Conservation (phyloP, 2,113 vertebrate genomes). For the Sitta europaea region DNA sequence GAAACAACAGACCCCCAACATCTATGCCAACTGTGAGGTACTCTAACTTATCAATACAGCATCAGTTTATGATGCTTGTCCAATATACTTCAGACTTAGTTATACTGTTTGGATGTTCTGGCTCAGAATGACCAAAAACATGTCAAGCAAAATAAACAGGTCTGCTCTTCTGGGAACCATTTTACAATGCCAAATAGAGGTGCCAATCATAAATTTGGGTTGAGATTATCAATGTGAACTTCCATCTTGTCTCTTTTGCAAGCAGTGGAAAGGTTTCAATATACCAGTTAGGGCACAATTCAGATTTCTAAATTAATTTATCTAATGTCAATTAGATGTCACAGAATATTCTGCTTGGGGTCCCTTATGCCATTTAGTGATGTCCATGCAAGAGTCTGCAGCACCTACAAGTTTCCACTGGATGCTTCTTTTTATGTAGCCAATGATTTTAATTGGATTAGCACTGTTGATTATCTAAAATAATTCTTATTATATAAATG, state of each 20-base stretch:
- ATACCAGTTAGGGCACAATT: not conserved
- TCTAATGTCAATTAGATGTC: not conserved
- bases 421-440: not conserved
- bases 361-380: not conserved
- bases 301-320: not conserved
- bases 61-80: not conserved
- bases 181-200: not conserved
- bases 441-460: not conserved
- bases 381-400: not conserved
- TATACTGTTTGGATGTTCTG: not conserved
- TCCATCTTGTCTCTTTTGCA: not conserved
- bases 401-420: not conserved
- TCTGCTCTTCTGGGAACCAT: accelerated
- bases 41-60: not conserved
- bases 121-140: not conserved
- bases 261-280: not conserved
- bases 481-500: not conserved
- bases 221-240: not conserved
- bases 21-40: not conserved
- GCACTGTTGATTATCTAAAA: not conserved
- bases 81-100: not conserved
- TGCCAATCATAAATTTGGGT: not conserved
- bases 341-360: not conserved
- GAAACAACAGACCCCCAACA: not conserved
- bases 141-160: not conserved